Base-by-base conservation (phyloP, 35 echinoderm and acorn worm species). In the Chiridota heheva region DNA sequence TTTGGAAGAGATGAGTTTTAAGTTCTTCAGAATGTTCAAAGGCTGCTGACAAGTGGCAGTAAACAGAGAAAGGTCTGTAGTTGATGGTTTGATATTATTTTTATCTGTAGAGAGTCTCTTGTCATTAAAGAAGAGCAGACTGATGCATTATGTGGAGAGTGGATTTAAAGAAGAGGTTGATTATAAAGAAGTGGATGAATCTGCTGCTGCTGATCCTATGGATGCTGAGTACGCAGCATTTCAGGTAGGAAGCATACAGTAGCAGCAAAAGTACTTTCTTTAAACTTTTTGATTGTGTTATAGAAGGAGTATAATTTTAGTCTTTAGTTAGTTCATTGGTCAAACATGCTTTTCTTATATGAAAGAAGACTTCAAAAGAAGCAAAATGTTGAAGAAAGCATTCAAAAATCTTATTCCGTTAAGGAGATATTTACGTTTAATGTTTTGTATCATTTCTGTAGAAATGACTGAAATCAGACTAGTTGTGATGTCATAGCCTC, bases 81-180 rank as follows among this genome's bases (percentile, higher is more conserved):
- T 12, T 5, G 4, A 60, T 20, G n/a, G n/a, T 5, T 5, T n/a
- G n/a, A n/a, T n/a, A n/a, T n/a, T n/a, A 36, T 59, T 51, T 26
- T 65, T 47, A 56, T 42, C 55, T 73, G 15, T 17, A 95, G 91
- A 82, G 38, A 95, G 91, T 80, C 76, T 95, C 7, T 45, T 95
- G 16, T 95, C 91, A 33, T 44, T 89, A 22, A 89, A 88, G 86
- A 95, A 95, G 73, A 95, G 91, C 68, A 95, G 85, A 28, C 67
- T 95, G 28, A 36, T 95, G 65, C 82, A 82, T 35, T 75, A 80
- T 58, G 72, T 95, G 44, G 91, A 89, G 44, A 46, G 66, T n/a
- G 15, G 28, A 58, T 1, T n/a, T 25, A 82, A 27, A 27, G 61
- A 41, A 1, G 46, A 60, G 15, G 45, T 12, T 41, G 46, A 39